phyloP scores from a whole-genome alignment of 2,113 vertebrate genomes.

The Tretioscincus oriximinensis region DNA sequence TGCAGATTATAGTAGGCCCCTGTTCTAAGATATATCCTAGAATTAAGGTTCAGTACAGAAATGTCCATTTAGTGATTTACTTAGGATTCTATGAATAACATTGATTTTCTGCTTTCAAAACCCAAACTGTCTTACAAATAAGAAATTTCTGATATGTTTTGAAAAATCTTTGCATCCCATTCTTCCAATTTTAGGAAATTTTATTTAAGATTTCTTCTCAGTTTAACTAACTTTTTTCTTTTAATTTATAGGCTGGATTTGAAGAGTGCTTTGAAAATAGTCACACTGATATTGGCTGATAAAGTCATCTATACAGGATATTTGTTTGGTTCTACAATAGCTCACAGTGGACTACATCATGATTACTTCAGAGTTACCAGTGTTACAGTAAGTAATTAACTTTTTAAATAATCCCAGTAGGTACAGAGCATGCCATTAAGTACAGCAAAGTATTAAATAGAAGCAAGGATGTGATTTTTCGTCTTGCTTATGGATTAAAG shows the following conservation, averaged over 20 bases:
- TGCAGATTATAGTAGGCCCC: no score
- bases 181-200: neutral
- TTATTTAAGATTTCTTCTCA: neutral
- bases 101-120: neutral
- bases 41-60: no score
- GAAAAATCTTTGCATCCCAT: neutral
- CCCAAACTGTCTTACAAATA: neutral
- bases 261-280: slow-evolving; percentile 58
- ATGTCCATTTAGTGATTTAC: no score
- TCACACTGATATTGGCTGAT: slow-evolving; percentile 53
- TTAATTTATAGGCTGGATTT: slow-evolving; percentile 58
- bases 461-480: no score
- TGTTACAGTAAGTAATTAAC: slow-evolving; percentile 87
- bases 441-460: no score
- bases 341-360: slow-evolving; percentile 75
- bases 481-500: neutral
- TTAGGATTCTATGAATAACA: neutral
- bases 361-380: slow-evolving; percentile 96
- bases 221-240: slow-evolving; percentile 32
- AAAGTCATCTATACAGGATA: slow-evolving; percentile 56
- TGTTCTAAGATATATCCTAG: no score
- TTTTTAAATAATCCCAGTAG: slow-evolving; percentile 13
- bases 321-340: slow-evolving; percentile 62
- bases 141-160: neutral
- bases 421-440: neutral